These are phyloP conservation scores for Deilephila elpenor DNA, from an alignment of 2,888 invertebrate genomes.

Conservation along the genomic window DNA sequence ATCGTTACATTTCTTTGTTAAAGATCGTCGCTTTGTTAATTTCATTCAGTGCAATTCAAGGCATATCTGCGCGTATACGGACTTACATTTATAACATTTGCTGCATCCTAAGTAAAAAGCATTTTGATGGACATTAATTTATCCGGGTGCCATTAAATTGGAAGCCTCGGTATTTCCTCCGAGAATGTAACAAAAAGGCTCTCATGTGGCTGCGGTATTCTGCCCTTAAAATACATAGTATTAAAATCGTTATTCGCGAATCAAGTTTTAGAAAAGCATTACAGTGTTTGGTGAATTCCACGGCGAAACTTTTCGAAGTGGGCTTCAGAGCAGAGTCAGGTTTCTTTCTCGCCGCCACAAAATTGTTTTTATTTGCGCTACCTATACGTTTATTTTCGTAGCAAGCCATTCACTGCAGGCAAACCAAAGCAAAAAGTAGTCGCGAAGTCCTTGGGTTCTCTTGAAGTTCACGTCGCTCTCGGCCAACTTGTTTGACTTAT, in stretches of 20 bases:
- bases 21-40: neutral
- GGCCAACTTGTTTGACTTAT: conserved; percentile 30
- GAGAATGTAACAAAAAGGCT: conserved; percentile 64
- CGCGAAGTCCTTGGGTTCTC: conserved; percentile 38
- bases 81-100: conserved; percentile 27
- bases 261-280: conserved; percentile 50
- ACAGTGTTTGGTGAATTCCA: conserved; percentile 65
- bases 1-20: neutral
- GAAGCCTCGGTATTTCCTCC: conserved; percentile 72
- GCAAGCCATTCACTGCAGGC: conserved; percentile 60
- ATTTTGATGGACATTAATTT: conserved; percentile 55
- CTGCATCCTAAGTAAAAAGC: conserved; percentile 38
- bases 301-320: conserved; percentile 45
- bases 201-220: conserved; percentile 45
- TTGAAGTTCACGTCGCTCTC: conserved; percentile 35
- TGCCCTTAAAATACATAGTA: conserved; percentile 47
- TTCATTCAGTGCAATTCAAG: conserved; percentile 1
- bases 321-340: conserved; percentile 53
- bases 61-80: neutral
- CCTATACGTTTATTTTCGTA: conserved; percentile 32
- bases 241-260: conserved; percentile 61
- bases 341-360: conserved; percentile 62
- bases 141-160: conserved; percentile 69
- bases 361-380: conserved; percentile 61
- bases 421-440: conserved; percentile 55